Base-by-base conservation (phyloP, 2,797 vertebrate species). In the Melopsittacus undulatus region DNA sequence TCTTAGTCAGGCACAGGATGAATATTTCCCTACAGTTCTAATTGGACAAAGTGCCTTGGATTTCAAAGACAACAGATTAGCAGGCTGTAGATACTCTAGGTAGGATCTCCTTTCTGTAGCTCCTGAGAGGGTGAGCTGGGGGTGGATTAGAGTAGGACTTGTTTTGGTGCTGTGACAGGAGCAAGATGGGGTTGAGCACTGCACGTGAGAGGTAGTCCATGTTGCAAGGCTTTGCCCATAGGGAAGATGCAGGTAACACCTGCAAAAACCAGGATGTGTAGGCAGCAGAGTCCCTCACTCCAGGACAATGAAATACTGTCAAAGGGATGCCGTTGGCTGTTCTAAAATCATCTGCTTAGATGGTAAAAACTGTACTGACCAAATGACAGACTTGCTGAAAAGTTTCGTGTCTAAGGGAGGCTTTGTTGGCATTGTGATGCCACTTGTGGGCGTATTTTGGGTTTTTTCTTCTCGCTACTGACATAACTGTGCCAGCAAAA, bases 11-110 rank as follows among this genome's bases (percentile, higher is more conserved):
- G 98, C 98, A 97, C 98, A 98, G 98, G 98, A 98, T 98, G 98
- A 98, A 98, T 98, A 98, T 98, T 98, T 98, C 98, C 97, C 97
- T 97, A 97, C 98, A 97, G 96, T 98, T 98, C 98, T 99, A 99
- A 99, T 99, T 99, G 99, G 98, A 99, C 98, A 98, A 98, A 98
- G 98, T 98, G 98, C 98, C 98, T 99, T 94, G 98, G 97, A 92
- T 98, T 98, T 98, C 97, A 95, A 98, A 98, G 97, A 95, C 95
- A 98, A 98, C 98, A 97, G 97, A 98, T 97, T 93, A 98, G 98
- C 94, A 95, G 97, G 95, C 97, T 96, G 95, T 84, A 81, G 97
- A 97, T 97, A 95, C 97, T 83, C 68, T 40, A 92, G 95, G 94
- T 90, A 63, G 90, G 46, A 18, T 94, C 78, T 54, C 48, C 88